Conservation (phyloP, 2,888 invertebrate genomes). For the Agrilus cyanescens region DNA sequence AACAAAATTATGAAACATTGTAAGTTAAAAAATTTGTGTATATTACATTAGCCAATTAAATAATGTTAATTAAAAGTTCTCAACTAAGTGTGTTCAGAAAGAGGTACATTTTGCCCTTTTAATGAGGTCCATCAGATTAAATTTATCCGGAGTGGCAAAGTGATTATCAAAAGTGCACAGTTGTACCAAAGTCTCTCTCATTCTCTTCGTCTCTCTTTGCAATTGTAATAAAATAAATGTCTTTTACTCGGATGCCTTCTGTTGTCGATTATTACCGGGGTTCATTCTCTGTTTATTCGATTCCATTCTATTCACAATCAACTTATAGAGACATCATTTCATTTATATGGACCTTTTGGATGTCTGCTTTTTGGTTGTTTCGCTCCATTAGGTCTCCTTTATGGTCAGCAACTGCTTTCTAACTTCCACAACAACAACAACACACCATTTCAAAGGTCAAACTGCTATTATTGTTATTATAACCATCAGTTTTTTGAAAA, state of each 20-base stretch:
- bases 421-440: too few relatives aligned
- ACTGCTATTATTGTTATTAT: too few relatives aligned
- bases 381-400: conserved; percentile 10
- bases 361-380: conserved; percentile 10
- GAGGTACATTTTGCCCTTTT: too few relatives aligned
- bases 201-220: conserved; percentile 21
- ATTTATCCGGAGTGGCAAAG: conserved; percentile 8
- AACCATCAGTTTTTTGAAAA: too few relatives aligned
- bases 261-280: conserved; percentile 24
- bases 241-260: conserved; percentile 24
- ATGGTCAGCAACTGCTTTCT: conserved; percentile 1
- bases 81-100: too few relatives aligned
- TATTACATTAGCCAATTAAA: too few relatives aligned
- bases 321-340: conserved; percentile 13
- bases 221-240: conserved; percentile 32
- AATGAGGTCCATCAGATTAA: too few relatives aligned
- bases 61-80: too few relatives aligned
- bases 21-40: too few relatives aligned
- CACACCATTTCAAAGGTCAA: too few relatives aligned
- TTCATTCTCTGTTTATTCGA: conserved; percentile 11
- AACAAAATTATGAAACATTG: too few relatives aligned
- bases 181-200: too few relatives aligned
- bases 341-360: conserved; percentile 2
- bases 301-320: conserved; percentile 7
- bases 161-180: conserved; percentile 20